Percentiles rank a stretch among this genome's conserved stretches.
phyloP scores from a whole-genome alignment of 2,888 invertebrate species.

The Saturnia pavonia region DNA sequence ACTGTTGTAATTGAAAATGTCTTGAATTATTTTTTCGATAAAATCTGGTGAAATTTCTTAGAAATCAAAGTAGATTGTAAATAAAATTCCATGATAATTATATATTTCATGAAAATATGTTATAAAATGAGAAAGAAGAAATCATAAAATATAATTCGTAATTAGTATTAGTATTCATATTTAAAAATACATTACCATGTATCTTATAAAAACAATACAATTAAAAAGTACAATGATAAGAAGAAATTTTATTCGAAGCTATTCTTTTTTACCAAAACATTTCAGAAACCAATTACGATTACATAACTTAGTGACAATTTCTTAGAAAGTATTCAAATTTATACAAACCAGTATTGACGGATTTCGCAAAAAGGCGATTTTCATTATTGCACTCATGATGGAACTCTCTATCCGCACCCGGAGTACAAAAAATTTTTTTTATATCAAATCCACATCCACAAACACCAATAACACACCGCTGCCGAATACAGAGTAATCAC shows the following conservation, averaged over 20 bases:
- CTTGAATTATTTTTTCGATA: neutral
- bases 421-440: slow-evolving; percentile 58
- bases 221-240: neutral
- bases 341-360: slow-evolving; percentile 69
- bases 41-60: neutral
- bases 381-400: slow-evolving; percentile 81
- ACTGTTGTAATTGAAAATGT: neutral
- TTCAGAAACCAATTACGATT: slow-evolving; percentile 47
- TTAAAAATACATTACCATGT: neutral
- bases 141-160: neutral
- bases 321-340: slow-evolving; percentile 27
- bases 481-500: slow-evolving; percentile 1
- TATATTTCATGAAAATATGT: neutral
- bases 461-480: slow-evolving; percentile 25
- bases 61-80: neutral
- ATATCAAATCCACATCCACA: slow-evolving; percentile 46
- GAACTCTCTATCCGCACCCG: slow-evolving; percentile 80
- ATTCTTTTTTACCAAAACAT: slow-evolving; percentile 40
- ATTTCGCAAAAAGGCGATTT: slow-evolving; percentile 67
- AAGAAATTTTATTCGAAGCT: slow-evolving; percentile 18
- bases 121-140: neutral
- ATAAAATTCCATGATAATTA: neutral
- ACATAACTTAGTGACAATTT: slow-evolving; percentile 62
- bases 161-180: neutral
- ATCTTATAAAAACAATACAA: neutral